Evolutionary conservation across 2,113 vertebrate genomes (phyloP).

Genomic region (Eclectus roratus): DNA sequence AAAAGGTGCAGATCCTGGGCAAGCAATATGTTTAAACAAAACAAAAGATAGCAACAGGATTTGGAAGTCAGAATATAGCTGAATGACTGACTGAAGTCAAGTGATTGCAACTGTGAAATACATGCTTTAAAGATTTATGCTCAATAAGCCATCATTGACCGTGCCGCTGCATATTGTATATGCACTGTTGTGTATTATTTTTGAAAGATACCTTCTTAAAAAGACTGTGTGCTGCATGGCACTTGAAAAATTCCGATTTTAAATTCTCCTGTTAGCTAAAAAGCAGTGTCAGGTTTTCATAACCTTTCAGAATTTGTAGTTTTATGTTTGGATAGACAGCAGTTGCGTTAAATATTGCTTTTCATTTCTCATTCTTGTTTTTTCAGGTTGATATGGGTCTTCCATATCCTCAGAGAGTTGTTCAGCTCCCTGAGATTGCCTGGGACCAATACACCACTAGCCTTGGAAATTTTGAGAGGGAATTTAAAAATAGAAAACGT

Average conservation of each 20-base stretch:
- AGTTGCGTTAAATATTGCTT: background rate
- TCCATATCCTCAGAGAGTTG: slow-evolving; percentile 94
- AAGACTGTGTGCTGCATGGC: background rate
- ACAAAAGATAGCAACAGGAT: background rate
- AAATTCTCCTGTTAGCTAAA: background rate
- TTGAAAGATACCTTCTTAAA: background rate
- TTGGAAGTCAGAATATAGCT: background rate
- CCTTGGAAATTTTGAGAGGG: slow-evolving; percentile 93
- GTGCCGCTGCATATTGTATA: slow-evolving; percentile 55
- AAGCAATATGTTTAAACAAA: background rate
- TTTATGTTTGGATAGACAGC: background rate
- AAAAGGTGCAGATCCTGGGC: background rate
- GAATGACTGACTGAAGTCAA: background rate
- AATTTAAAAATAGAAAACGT: slow-evolving; percentile 93
- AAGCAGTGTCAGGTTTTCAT: background rate
- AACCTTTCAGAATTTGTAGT: background rate
- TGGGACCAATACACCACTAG: slow-evolving; percentile 98
- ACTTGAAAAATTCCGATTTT: background rate
- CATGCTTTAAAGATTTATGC: background rate
- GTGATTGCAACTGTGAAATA: background rate
- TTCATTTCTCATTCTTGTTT: background rate
- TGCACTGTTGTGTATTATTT: slow-evolving; percentile 36
- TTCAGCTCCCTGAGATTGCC: slow-evolving; percentile 92
- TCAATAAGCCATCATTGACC: slow-evolving; percentile 55
- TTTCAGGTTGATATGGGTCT: slow-evolving; percentile 87